Evolutionary conservation across 2,888 invertebrate species (phyloP).

Genomic region (Eristalinus sepulchralis): DNA sequence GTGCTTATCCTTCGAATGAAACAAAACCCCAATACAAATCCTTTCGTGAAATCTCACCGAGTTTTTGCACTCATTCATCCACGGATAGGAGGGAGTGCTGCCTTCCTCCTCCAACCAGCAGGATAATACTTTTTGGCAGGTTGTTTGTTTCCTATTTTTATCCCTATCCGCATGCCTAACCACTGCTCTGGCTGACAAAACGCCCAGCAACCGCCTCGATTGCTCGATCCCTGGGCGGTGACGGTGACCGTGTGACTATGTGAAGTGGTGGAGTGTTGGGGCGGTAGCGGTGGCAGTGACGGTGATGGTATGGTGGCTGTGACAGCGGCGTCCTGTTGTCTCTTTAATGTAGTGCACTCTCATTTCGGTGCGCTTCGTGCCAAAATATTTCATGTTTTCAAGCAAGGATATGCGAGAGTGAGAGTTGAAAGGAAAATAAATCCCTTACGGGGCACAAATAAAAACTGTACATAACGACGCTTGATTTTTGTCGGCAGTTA

Average conservation of each 20-base stretch:
- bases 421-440: conserved; percentile 46
- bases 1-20: conserved; percentile 57
- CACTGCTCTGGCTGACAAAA: neutral
- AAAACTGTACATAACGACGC: neutral
- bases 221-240: conserved; percentile 7
- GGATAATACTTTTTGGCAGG: conserved; percentile 68
- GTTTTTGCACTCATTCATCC: conserved; percentile 35
- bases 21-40: conserved; percentile 65
- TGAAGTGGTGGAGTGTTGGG: neutral
- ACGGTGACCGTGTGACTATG: neutral
- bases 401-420: conserved; percentile 63
- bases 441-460: neutral
- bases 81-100: neutral
- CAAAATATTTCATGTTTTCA: conserved; percentile 54
- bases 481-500: neutral
- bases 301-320: neutral
- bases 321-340: conserved; percentile 51
- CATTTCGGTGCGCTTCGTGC: conserved; percentile 54
- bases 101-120: conserved; percentile 31
- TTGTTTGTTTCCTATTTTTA: conserved; percentile 51
- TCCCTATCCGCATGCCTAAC: neutral
- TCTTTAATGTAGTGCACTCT: conserved; percentile 65
- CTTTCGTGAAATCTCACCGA: conserved; percentile 49
- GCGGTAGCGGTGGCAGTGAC: neutral
- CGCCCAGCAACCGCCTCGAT: neutral